Base-by-base conservation (phyloP, 2,888 invertebrate species). In the Ichneumoninae sp. region DNA sequence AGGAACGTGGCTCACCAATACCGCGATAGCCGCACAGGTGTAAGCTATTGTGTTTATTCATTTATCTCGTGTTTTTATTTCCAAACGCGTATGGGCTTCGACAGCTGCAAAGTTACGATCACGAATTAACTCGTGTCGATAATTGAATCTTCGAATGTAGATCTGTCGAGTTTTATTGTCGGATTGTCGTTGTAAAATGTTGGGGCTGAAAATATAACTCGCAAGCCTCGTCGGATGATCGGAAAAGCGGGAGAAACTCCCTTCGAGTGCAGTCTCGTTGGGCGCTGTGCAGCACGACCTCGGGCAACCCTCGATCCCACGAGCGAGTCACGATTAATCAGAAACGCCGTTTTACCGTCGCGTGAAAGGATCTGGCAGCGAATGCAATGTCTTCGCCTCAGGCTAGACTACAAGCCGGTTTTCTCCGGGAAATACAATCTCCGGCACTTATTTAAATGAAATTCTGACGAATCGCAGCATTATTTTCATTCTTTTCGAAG, bases 231-330 rank as follows among this genome's bases (percentile, higher is more conserved):
- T 57, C 70, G 65, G 68, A 74, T 26, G 63, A 52, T 50, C 16
- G 19, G 52, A 50, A 33, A 76, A 81, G 60, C 60, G 65, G 47
- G 47, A 69, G 52, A 63, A 80, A 75, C 66, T 60, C 60, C 30
- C 50, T 44, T 16, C 5, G 16, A 30, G 63, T 33, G 19, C n/a
- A 60, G 65, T 36, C 36, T 5, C 10, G 52, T 57, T 36, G 69
- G 26, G 33, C 26, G 65, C 8, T 52, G 44, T 44, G n/a, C 50
- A n/a, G 63, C 26, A 78, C 86, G 89, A 89, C 88, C 89, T 90
- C 88, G 87, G 88, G 36, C 88, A 89, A 90, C 85, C 88, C 86
- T 74, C 75, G 69, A 44, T 60, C 66, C 70, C 75, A 66, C 68
- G 81, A 85, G 75, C 85, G 85, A 79, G 75, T 82, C 78, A 44